These are phyloP conservation scores for Paratilapia polleni DNA, from an alignment of 2,113 vertebrate genomes.

Conservation along the genomic window DNA sequence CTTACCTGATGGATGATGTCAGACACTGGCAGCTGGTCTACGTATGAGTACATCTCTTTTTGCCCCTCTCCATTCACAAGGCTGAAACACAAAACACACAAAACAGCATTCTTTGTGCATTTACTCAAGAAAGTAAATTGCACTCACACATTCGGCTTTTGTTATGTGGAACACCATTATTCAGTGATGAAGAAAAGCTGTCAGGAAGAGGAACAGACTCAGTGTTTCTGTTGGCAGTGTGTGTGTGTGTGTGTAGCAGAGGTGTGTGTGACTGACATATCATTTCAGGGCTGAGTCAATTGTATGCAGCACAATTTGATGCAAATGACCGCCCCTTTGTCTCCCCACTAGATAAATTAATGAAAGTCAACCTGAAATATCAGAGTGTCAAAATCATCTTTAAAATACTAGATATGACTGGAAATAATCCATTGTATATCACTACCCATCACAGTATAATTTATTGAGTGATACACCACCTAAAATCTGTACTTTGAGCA, in stretches of 20 bases:
- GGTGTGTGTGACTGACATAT: conserved; percentile 30
- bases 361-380: neutral
- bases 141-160: conserved; percentile 37
- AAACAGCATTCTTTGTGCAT: conserved; percentile 12
- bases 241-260: conserved; percentile 9
- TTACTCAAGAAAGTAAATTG: conserved; percentile 11
- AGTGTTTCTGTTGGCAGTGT: conserved; percentile 12
- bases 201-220: conserved; percentile 31
- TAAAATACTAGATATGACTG: neutral
- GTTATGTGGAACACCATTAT: conserved; percentile 13
- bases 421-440: neutral
- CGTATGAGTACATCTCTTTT: conserved; percentile 81
- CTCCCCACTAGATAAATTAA: conserved; percentile 1
- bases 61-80: conserved; percentile 63
- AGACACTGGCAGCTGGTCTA: conserved; percentile 94
- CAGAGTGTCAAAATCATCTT: conserved; percentile 2
- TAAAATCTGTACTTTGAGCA: neutral
- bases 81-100: conserved; percentile 67
- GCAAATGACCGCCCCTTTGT: conserved; percentile 33
- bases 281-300: conserved; percentile 26
- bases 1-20: conserved; percentile 97
- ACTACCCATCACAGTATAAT: neutral
- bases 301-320: conserved; percentile 40
- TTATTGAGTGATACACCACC: neutral
- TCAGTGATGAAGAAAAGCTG: conserved; percentile 36